phyloP scores from a whole-genome alignment of 2,888 invertebrate species.

The Eupsilia transversa region DNA sequence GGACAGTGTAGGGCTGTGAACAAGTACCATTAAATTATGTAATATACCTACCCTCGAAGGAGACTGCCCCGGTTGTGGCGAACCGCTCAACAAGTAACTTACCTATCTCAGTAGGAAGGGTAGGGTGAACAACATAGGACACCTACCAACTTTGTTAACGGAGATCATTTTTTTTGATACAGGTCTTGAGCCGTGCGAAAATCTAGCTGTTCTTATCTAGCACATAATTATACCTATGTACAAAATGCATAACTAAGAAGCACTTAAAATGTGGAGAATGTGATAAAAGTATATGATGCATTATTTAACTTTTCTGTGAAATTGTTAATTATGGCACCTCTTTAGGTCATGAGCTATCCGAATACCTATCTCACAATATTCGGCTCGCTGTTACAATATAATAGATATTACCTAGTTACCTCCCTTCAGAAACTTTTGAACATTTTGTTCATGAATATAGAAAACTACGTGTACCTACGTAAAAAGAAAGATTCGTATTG shows the following conservation, averaged over 20 bases:
- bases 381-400: no score
- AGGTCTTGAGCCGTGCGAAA: background rate
- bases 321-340: no score
- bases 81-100: conserved; percentile 48
- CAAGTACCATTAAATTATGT: conserved; percentile 38
- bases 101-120: no score
- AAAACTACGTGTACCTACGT: background rate
- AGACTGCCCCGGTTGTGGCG: conserved; percentile 11
- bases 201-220: background rate
- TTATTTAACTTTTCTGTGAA: no score
- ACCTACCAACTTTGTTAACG: background rate
- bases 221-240: background rate
- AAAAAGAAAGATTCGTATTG: no score
- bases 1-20: no score
- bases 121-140: conserved; percentile 4
- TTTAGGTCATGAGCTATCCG: no score
- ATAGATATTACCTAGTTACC: no score
- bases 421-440: background rate
- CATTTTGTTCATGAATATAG: background rate
- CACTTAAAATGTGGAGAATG: background rate
- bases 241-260: background rate
- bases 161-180: no score
- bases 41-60: conserved; percentile 43
- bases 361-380: no score
- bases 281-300: no score